Evolutionary conservation across 2,113 vertebrate species (phyloP).

Genomic region (Calypte anna): DNA sequence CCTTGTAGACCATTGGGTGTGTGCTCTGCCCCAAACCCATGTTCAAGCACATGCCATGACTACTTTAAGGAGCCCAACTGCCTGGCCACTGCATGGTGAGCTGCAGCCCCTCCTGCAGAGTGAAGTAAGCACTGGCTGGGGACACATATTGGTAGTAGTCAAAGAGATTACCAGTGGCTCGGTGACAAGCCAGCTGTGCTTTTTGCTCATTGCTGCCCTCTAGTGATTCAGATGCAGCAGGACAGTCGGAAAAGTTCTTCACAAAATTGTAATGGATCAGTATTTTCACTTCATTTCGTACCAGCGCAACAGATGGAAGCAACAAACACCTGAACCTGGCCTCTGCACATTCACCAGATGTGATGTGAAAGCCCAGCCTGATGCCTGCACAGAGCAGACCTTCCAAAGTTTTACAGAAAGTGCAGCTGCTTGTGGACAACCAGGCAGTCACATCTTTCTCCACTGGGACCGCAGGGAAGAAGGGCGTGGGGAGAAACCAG

Average conservation of each 20-base stretch:
- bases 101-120: background rate
- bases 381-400: slow-evolving; percentile 31
- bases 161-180: background rate
- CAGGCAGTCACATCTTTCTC: slow-evolving; percentile 17
- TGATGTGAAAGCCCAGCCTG: background rate
- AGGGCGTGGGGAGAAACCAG: slow-evolving; percentile 6
- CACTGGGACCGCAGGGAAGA: slow-evolving; percentile 9
- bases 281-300: slow-evolving; percentile 24
- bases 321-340: background rate
- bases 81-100: background rate
- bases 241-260: background rate
- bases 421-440: slow-evolving; percentile 6
- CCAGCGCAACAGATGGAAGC: background rate
- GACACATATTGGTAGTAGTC: background rate
- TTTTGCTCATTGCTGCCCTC: background rate
- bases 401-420: slow-evolving; percentile 17
- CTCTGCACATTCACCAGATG: background rate
- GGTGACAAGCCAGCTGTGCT: slow-evolving; percentile 1
- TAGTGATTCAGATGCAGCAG: slow-evolving; percentile 24
- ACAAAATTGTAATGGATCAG: slow-evolving; percentile 3
- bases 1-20: background rate
- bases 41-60: background rate
- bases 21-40: background rate
- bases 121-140: background rate
- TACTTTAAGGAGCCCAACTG: background rate